Percentiles rank a stretch among this genome's conserved stretches.
These are phyloP conservation scores for Oryzias dopingdopingensis DNA, from an alignment of 2,797 vertebrate species.

Conservation along the genomic window DNA sequence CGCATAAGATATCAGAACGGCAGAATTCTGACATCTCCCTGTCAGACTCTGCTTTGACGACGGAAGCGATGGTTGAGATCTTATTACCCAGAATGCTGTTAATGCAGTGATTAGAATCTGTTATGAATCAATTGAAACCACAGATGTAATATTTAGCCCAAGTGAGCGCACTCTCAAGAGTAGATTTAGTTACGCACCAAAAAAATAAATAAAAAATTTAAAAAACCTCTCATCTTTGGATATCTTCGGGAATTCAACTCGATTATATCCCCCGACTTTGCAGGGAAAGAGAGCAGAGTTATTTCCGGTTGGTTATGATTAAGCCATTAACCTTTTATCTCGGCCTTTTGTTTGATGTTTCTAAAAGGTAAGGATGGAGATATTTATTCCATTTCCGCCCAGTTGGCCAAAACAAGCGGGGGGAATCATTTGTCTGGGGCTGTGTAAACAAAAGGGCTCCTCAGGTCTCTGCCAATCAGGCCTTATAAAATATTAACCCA, in stretches of 20 bases:
- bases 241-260: slow-evolving; percentile 73
- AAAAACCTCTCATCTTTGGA: slow-evolving; percentile 47
- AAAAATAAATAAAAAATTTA: slow-evolving; percentile 25
- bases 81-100: slow-evolving; percentile 73
- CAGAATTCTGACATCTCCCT: slow-evolving; percentile 68
- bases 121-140: slow-evolving; percentile 78
- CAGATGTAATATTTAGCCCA: slow-evolving; percentile 75
- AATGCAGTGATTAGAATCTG: slow-evolving; percentile 79
- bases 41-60: slow-evolving; percentile 51
- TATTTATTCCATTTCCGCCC: slow-evolving; percentile 85
- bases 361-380: slow-evolving; percentile 80
- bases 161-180: slow-evolving; percentile 63
- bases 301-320: slow-evolving; percentile 74
- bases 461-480: slow-evolving; percentile 86
- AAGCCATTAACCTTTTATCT: slow-evolving; percentile 83
- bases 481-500: slow-evolving; percentile 97
- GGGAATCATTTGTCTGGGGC: slow-evolving; percentile 77
- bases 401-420: slow-evolving; percentile 81
- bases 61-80: slow-evolving; percentile 72
- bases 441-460: slow-evolving; percentile 77
- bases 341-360: slow-evolving; percentile 79
- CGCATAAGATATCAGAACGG: slow-evolving; percentile 52
- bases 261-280: slow-evolving; percentile 70
- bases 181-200: slow-evolving; percentile 71
- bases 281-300: slow-evolving; percentile 72